phyloP scores from a whole-genome alignment of 1,140 invertebrate genomes.

The Sarcophaga peregrina region DNA sequence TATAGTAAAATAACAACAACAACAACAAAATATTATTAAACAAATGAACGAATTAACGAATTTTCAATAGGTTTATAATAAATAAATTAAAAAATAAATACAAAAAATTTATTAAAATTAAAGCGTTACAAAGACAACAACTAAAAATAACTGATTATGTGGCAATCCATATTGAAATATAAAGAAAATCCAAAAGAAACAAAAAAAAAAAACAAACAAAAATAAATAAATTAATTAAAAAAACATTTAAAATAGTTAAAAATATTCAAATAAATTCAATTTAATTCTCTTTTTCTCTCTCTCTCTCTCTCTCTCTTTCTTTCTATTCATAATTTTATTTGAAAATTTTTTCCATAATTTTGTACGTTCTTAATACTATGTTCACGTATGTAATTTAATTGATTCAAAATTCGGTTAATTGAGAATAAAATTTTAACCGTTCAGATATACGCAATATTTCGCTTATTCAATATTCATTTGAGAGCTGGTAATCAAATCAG shows the following conservation, averaged over 20 bases:
- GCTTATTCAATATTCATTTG: too few species aligned
- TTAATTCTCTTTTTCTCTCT: neutral
- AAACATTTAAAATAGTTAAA: neutral
- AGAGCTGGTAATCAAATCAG: too few species aligned
- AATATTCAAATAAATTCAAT: too few species aligned
- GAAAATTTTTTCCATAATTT: too few species aligned
- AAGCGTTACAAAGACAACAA: neutral
- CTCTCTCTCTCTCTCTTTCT: neutral
- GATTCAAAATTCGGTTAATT: too few species aligned
- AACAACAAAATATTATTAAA: slow-evolving; percentile 7
- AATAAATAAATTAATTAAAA: neutral
- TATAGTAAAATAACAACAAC: too few species aligned
- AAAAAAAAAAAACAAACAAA: neutral
- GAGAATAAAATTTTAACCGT: too few species aligned
- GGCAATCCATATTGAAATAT: slow-evolving; percentile 10
- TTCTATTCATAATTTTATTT: neutral
- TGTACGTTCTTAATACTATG: too few species aligned
- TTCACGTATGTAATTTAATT: too few species aligned
- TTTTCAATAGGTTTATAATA: slow-evolving; percentile 35
- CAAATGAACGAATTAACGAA: slow-evolving; percentile 38
- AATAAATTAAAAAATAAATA: slow-evolving; percentile 17
- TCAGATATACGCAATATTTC: too few species aligned
- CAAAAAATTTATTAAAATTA: neutral
- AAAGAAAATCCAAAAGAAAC: neutral
- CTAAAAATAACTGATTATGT: slow-evolving; percentile 21